Base-by-base conservation (phyloP, 2,888 invertebrate species). In the Neoascia interrupta region DNA sequence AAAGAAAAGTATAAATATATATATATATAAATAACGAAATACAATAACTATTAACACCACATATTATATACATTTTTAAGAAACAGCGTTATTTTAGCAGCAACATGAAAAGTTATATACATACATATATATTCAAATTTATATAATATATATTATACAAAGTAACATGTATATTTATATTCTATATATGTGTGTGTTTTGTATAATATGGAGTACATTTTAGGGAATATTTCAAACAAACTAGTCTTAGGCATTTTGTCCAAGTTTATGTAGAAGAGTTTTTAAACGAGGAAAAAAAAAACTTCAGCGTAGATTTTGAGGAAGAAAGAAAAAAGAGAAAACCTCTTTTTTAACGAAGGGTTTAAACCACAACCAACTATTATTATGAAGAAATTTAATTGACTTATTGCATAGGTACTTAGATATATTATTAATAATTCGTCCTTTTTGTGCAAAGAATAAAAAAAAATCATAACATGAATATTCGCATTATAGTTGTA, bases 181-280 rank as follows among this genome's bases (percentile, higher is more conserved):
- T 49, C 28, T 39, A 43, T 43, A 43, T 53, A 54, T 69, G 19
- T 69, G 19, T 53, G 18, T 60, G 31, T 31, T 3, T 31, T 47
- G 61, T 72, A 72, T 72, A 68, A 61, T 79, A 79, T 68, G 54
- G 45, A 81, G 60, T 75, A 81, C 64, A 60, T 60, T 81, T 75
- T 75, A 75, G 74, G 75, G 75, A 81, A 76, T 75, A 75, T 74
- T 81, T 70, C 54, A 70, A 70, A 75, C 68, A 81, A 70, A 81
- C 56, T 74, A 80, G 73, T 60, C 53, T 69, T 69, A 75, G 74
- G 64, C 63, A 66, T 70, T 75, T 81, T 76, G 74, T 75, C 75
- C 75, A 80, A 69, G 64, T 75, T 69, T 64, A 69, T 72, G 18
- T 61, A 79, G 69, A 51, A 23, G 64, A 81, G 53, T 39, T 61